Evolutionary conservation across 1,140 invertebrate genomes (phyloP).

Genomic region (Frieseomelitta varia): DNA sequence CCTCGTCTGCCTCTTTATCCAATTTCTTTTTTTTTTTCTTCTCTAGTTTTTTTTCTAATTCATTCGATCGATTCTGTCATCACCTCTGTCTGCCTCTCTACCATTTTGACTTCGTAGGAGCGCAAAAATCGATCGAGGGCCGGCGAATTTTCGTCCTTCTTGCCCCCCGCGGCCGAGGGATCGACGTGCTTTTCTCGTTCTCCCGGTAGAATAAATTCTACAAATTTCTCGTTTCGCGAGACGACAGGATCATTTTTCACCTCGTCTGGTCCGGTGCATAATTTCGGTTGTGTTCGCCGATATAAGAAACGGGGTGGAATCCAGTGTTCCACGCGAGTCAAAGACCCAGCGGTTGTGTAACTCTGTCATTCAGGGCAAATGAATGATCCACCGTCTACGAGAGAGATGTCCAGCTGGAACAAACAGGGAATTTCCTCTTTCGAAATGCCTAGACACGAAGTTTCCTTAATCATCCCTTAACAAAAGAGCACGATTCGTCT

Average conservation of each 20-base stretch:
- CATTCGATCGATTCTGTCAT: neutral
- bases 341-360: neutral
- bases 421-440: neutral
- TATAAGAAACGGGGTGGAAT: neutral
- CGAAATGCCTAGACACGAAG: neutral
- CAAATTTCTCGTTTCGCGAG: neutral
- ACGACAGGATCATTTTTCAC: neutral
- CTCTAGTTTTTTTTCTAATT: no score
- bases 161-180: no score
- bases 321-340: neutral
- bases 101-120: neutral
- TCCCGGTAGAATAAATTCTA: neutral
- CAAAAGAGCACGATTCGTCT: constrained; percentile 23
- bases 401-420: neutral
- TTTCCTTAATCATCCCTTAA: neutral
- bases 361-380: no score
- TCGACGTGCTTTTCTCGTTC: neutral
- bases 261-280: neutral
- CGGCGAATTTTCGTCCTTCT: no score
- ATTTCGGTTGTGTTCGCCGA: neutral
- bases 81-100: no score
- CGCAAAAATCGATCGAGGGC: neutral
- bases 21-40: no score
- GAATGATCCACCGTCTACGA: no score
- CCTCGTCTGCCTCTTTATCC: neutral